Conservation (phyloP, 2,888 invertebrate species). For the Agriopis leucophaearia region DNA sequence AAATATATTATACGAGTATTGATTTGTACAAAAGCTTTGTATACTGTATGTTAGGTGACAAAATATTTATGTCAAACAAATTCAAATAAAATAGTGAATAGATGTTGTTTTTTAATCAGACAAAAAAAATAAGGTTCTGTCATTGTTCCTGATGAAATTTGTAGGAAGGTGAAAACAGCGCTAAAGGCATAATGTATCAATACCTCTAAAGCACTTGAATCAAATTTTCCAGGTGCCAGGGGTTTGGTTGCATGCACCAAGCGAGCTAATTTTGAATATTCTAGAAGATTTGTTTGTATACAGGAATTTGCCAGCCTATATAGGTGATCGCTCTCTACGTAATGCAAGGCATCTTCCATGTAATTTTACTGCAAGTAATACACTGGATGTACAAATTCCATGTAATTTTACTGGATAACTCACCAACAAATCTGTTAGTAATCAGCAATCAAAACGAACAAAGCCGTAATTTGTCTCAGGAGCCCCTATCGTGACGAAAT, state of each 20-base stretch:
- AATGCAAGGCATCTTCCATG: too few species aligned
- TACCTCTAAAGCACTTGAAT: too few species aligned
- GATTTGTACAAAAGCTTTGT: slow-evolving; percentile 67
- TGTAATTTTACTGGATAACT: too few species aligned
- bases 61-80: slow-evolving; percentile 53
- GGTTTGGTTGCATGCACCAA: too few species aligned
- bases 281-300: background rate
- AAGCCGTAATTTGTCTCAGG: slow-evolving; percentile 39
- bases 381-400: too few species aligned
- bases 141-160: background rate
- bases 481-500: slow-evolving; percentile 43
- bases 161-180: too few species aligned
- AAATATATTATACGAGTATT: slow-evolving; percentile 21
- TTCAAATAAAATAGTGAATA: slow-evolving; percentile 58
- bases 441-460: slow-evolving; percentile 30
- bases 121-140: slow-evolving; percentile 4
- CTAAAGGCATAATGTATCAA: too few species aligned
- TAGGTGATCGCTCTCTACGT: background rate
- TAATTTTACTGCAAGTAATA: too few species aligned
- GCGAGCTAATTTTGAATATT: background rate
- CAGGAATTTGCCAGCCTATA: too few species aligned
- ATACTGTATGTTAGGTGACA: slow-evolving; percentile 57
- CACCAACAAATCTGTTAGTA: slow-evolving; percentile 8
- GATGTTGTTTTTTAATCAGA: slow-evolving; percentile 5
- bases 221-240: background rate